A percentile compares a stretch with the other conserved stretches of the same genome.
Evolutionary conservation across 30 jellyfish, hydroid and myxozoan species (phyloP).

Genomic region (Phacellophora camtschatica): DNA sequence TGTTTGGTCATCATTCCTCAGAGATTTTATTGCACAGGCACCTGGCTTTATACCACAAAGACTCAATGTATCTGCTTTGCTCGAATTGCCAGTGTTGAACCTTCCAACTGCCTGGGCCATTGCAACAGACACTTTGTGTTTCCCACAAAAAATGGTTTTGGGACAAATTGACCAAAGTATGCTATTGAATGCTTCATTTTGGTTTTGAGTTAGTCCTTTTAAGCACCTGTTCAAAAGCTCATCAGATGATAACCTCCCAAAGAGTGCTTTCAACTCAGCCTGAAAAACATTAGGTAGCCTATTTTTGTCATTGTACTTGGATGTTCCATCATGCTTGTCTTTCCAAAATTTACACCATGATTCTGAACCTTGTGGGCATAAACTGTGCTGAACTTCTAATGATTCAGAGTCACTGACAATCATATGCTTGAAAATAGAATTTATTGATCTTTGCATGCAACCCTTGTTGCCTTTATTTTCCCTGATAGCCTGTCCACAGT

Average conservation of each 20-base stretch:
- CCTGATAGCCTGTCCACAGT: not conserved
- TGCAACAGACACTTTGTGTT: not conserved
- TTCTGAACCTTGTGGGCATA: slow-evolving; percentile 1
- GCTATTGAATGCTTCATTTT: slow-evolving; percentile 50
- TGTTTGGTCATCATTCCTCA: not conserved
- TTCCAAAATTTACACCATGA: slow-evolving; percentile 46
- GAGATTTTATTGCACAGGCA: not conserved
- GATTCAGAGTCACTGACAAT: not conserved
- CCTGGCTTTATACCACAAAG: slow-evolving; percentile 6
- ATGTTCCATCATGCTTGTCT: not conserved
- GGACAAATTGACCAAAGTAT: slow-evolving; percentile 52
- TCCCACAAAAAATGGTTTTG: slow-evolving; percentile 20
- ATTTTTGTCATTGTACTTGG: not conserved
- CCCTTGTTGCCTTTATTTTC: not conserved
- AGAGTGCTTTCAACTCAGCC: not conserved
- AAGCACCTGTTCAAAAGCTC: slow-evolving; percentile 11
- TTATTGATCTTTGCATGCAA: not conserved
- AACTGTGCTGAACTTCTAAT: slow-evolving; percentile 11
- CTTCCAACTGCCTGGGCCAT: not conserved
- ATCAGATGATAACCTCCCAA: not conserved
- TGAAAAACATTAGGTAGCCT: slow-evolving; percentile 13
- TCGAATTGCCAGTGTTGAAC: not conserved
- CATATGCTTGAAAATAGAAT: slow-evolving; percentile 9
- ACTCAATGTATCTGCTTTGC: not conserved
- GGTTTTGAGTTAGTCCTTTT: slow-evolving; percentile 45